These are phyloP conservation scores for Pararge aegeria DNA, from an alignment of 1,140 invertebrate species.

Conservation along the genomic window DNA sequence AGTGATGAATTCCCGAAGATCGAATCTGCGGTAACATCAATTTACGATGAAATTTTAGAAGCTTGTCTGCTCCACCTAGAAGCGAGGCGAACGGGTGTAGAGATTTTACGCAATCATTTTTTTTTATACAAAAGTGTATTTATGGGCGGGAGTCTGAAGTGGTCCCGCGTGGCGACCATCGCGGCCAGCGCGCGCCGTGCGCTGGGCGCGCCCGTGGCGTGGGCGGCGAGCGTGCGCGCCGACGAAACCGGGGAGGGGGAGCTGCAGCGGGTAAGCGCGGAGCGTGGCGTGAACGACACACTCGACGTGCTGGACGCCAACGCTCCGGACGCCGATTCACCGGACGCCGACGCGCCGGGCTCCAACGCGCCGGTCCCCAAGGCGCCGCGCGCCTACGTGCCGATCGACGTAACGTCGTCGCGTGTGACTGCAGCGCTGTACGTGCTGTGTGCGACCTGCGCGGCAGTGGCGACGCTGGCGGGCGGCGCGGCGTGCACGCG, in stretches of 20 bases:
- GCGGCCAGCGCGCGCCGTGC: conserved; percentile 25
- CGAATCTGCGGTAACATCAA: background rate
- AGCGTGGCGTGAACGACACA: background rate
- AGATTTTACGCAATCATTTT: background rate
- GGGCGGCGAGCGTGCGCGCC: conserved; percentile 17
- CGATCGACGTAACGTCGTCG: background rate
- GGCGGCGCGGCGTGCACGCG: conserved; percentile 19
- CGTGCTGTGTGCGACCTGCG: conserved; percentile 20
- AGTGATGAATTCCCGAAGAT: conserved; percentile 12
- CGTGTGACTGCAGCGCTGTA: no score
- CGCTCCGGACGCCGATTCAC: background rate
- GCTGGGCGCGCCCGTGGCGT: conserved; percentile 24
- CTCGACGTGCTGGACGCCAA: conserved; percentile 14
- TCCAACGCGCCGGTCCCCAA: conserved; percentile 14
- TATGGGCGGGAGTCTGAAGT: conserved; percentile 6
- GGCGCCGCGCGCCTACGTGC: background rate
- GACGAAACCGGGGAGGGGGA: conserved; percentile 14
- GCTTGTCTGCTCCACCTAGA: conserved; percentile 26
- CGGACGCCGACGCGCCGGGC: conserved; percentile 6
- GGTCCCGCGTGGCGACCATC: conserved; percentile 35
- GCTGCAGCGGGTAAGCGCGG: conserved; percentile 23
- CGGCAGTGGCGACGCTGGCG: conserved; percentile 20
- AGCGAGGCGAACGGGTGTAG: conserved; percentile 18
- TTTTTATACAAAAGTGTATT: conserved; percentile 15
- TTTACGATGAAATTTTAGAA: conserved; percentile 39